phyloP scores from a whole-genome alignment of 2,113 vertebrate species.

The Sigmodon hispidus region DNA sequence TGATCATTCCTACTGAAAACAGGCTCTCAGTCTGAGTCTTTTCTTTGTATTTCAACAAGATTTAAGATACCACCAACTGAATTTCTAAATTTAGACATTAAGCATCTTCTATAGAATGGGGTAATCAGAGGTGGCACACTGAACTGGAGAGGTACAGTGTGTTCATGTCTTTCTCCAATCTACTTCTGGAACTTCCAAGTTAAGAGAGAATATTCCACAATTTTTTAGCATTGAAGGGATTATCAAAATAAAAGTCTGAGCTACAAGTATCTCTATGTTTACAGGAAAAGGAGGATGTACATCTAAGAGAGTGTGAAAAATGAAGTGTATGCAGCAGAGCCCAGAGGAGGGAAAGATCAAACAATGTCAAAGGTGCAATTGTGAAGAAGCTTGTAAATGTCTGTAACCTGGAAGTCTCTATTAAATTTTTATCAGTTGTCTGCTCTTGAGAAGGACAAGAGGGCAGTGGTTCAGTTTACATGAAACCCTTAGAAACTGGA shows the following conservation, averaged over 20 bases:
- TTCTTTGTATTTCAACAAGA: neutral
- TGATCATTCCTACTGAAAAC: neutral
- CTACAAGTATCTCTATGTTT: neutral
- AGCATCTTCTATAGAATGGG: neutral
- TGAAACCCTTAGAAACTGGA: slow-evolving; percentile 12
- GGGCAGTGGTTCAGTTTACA: neutral
- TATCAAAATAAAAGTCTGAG: neutral
- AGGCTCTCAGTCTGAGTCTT: neutral
- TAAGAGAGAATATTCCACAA: neutral
- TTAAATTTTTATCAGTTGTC: neutral
- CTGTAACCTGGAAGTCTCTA: neutral
- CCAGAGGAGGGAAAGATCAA: neutral
- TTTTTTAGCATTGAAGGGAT: neutral
- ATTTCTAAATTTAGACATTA: neutral
- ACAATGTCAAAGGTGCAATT: neutral
- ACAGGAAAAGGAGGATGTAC: neutral
- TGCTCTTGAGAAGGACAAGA: neutral
- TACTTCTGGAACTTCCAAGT: neutral
- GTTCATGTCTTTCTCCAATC: neutral
- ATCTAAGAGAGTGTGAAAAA: neutral
- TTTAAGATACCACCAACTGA: neutral
- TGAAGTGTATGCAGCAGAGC: neutral
- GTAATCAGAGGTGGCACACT: neutral
- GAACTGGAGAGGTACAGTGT: neutral
- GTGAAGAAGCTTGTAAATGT: neutral